Evolutionary conservation across 2,113 vertebrate species (phyloP), one percentile per base, ranked within the genome.

Genomic region (Symphodus melops): DNA sequence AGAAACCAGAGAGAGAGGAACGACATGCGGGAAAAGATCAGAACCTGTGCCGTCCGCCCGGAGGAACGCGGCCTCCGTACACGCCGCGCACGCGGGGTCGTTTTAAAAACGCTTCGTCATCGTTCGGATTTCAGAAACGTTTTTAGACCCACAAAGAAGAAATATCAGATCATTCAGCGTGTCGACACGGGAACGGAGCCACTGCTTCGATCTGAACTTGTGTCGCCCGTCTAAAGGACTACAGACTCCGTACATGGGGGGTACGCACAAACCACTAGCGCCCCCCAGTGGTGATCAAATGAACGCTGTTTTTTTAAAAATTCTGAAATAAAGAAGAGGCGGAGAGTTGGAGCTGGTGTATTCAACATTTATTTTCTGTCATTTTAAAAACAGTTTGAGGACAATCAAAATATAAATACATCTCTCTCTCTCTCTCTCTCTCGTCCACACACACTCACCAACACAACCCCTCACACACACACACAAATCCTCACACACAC

Each of bases 351-450:
- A 68, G 82, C 75, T 87, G 73, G 79, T 84, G 77, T 86, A 86
- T 66, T 89, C 53, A 84, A 88, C 87, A 89, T 92, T 93, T 94
- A 91, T 91, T 94, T 75, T 33, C 28, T 62, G 36, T 91, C 84
- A 89, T 87, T 92, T 91, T 91, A 93, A 92, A 94, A 94, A 93
- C 78, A 0, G 64, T 82, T 86, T 82, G 75, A 76, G 75, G 81
- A 92, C 87, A 89, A 89, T 92, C 88, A 91, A 92, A 94, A 93
- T 93, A 94, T 93, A 94, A 93, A 94, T 93, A 94, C 88, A 87
- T 88, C 49, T 90, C 74, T 87, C 87, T 63, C 54, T 69, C 79
- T 4, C 79, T 36, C 61, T 8, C 16, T 8, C 48, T 13, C 66
- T 10, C 67, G 4, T 46, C 7, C 80, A 37, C 76, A 36, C 86